phyloP scores from a whole-genome alignment of 2,113 vertebrate species.

The Megaleporinus macrocephalus region DNA sequence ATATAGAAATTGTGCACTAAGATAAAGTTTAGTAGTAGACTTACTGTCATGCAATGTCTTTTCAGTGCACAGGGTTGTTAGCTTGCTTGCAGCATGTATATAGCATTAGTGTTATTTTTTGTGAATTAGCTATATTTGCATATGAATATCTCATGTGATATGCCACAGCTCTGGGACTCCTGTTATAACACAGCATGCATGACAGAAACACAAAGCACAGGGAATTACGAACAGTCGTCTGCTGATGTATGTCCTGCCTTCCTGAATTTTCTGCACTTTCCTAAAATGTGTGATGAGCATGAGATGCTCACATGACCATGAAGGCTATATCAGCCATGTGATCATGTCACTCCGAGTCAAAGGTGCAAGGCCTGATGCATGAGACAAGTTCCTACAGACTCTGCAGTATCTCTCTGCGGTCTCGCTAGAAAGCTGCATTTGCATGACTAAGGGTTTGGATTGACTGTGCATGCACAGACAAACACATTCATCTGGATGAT shows the following conservation, averaged over 20 bases:
- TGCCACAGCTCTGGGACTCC: neutral
- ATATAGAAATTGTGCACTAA: too few species aligned
- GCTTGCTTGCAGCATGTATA: too few species aligned
- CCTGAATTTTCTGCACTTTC: neutral
- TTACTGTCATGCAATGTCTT: too few species aligned
- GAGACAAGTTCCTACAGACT: neutral
- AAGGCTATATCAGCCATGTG: slow-evolving; percentile 8
- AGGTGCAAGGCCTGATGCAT: neutral
- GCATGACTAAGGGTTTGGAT: neutral
- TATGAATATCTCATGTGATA: neutral
- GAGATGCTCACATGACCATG: neutral
- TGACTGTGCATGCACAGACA: neutral
- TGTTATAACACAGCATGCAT: too few species aligned
- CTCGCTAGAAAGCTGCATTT: neutral
- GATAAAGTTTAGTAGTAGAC: too few species aligned
- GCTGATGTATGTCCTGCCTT: neutral
- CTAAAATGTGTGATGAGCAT: neutral
- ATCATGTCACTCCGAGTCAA: neutral
- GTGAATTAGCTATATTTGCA: neutral
- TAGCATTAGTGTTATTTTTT: too few species aligned
- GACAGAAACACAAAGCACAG: too few species aligned
- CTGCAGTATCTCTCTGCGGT: neutral
- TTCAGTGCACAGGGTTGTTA: too few species aligned
- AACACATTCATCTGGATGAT: neutral
- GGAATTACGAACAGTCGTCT: neutral